phyloP scores from a whole-genome alignment of 2,888 invertebrate species.

The Podabrus alpinus region DNA sequence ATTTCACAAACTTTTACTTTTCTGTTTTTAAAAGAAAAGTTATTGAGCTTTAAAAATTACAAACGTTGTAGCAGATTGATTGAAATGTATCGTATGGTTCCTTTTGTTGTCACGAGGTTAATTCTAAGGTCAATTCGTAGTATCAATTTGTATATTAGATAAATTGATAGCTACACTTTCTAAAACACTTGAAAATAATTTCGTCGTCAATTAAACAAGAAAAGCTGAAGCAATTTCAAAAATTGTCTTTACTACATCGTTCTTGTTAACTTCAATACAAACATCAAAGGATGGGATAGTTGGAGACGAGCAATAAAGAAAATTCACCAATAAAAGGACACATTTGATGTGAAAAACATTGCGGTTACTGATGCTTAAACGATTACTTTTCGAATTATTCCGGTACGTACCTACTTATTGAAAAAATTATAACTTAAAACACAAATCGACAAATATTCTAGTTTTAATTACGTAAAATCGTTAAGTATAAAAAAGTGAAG shows the following conservation, averaged over 20 bases:
- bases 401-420: background rate
- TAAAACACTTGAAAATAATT: conserved; percentile 1
- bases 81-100: background rate
- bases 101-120: background rate
- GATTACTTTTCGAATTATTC: background rate
- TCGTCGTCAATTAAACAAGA: background rate
- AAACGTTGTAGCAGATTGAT: background rate
- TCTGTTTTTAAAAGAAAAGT: background rate
- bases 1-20: background rate
- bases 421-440: background rate
- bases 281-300: background rate
- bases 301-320: background rate
- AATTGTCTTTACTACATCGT: background rate
- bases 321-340: background rate
- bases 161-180: background rate
- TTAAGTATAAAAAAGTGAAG: conserved; percentile 7
- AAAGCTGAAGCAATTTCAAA: background rate
- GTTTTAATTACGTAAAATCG: conserved; percentile 15
- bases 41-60: background rate
- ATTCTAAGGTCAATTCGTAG: background rate
- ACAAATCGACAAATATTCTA: background rate
- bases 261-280: conserved; percentile 4
- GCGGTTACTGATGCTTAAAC: background rate
- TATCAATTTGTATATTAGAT: background rate
- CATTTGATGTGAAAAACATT: background rate